Percentiles rank a stretch among this genome's conserved stretches.
Conservation (phyloP, 2,797 vertebrate species). For the Carapus acus region DNA sequence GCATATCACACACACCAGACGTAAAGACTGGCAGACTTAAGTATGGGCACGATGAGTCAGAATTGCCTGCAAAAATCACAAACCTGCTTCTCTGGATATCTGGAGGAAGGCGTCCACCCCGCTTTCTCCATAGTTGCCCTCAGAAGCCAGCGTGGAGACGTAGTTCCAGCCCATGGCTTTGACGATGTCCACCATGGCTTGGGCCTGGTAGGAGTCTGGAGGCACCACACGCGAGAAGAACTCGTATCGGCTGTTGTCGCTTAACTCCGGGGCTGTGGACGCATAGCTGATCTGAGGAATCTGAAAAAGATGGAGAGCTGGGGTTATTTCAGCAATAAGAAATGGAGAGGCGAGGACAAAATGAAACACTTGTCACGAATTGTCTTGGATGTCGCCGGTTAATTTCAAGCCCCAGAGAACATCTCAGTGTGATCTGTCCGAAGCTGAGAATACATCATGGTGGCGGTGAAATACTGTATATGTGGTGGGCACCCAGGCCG, state of each 20-base stretch:
- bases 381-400: slow-evolving; percentile 25
- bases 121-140: slow-evolving; percentile 92
- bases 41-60: no score
- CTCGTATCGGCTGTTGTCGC: slow-evolving; percentile 86
- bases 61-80: neutral
- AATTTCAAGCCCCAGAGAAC: slow-evolving; percentile 39
- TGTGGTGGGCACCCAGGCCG: slow-evolving; percentile 45
- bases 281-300: slow-evolving; percentile 94
- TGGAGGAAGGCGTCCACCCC: slow-evolving; percentile 88
- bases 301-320: slow-evolving; percentile 53
- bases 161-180: slow-evolving; percentile 92
- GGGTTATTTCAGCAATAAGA: slow-evolving; percentile 41
- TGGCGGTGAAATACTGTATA: slow-evolving; percentile 54
- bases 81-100: slow-evolving; percentile 88
- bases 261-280: slow-evolving; percentile 89
- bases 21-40: no score
- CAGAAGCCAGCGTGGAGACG: slow-evolving; percentile 85
- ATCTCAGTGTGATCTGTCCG: slow-evolving; percentile 17
- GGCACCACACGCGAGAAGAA: slow-evolving; percentile 93
- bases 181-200: slow-evolving; percentile 92
- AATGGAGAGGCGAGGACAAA: slow-evolving; percentile 31
- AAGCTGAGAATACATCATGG: slow-evolving; percentile 26
- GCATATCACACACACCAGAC: no score
- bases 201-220: slow-evolving; percentile 90
- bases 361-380: neutral